Conservation (phyloP, 64 coral and sea anemone species). For the Anthopleura sola region DNA sequence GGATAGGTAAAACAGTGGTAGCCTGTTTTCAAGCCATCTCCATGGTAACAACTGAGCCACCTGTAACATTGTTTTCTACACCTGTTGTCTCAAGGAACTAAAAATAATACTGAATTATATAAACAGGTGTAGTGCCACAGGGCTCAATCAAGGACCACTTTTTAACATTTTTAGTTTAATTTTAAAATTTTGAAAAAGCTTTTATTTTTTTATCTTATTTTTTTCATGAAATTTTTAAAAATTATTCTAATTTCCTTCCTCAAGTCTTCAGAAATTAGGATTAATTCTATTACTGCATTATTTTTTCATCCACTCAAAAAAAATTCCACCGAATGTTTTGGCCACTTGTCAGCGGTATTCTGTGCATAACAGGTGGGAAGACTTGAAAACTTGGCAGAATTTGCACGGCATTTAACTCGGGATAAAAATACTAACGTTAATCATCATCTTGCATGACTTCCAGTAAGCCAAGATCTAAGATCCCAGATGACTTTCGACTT, state of each 20-base stretch:
- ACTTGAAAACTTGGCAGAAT: background rate
- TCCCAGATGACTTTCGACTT: background rate
- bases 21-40: background rate
- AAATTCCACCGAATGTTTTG: background rate
- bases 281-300: background rate
- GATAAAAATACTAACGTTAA: background rate
- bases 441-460: background rate
- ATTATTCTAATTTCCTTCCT: too few relatives aligned
- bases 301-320: background rate
- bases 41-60: background rate
- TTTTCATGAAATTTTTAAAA: too few relatives aligned
- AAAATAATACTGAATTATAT: too few relatives aligned
- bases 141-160: too few relatives aligned
- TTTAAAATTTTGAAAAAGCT: too few relatives aligned
- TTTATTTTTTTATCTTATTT: too few relatives aligned
- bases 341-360: slow-evolving; percentile 8
- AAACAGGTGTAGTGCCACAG: too few relatives aligned
- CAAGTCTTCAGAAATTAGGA: too few relatives aligned
- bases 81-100: background rate
- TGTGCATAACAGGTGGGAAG: background rate
- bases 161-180: too few relatives aligned
- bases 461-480: background rate
- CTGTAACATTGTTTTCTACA: background rate
- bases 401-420: background rate
- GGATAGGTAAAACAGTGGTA: background rate